Evolutionary conservation across 2,888 invertebrate genomes (phyloP).

Genomic region (Chloromyia formosa): DNA sequence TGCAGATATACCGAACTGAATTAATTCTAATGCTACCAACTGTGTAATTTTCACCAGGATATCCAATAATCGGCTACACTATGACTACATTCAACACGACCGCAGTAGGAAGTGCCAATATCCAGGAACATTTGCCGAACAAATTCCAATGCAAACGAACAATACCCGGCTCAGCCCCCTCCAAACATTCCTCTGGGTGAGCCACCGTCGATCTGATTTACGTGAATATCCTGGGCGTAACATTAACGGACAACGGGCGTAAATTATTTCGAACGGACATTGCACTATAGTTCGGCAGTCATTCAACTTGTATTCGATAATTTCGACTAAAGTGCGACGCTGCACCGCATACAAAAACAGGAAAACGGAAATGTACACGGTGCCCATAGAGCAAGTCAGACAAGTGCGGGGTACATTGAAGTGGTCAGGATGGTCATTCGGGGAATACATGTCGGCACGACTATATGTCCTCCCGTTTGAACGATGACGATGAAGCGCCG

Average conservation of each 20-base stretch:
- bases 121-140: neutral
- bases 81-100: no score
- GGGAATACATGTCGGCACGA: constrained; percentile 8
- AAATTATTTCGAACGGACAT: constrained; percentile 46
- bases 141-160: neutral
- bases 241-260: constrained; percentile 43
- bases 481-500: constrained; percentile 3
- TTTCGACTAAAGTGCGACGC: constrained; percentile 16
- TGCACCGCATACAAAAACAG: constrained; percentile 33
- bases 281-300: constrained; percentile 42
- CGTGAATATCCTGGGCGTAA: constrained; percentile 46
- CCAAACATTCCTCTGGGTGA: neutral
- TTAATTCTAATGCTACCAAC: neutral
- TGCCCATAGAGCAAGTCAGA: constrained; percentile 6
- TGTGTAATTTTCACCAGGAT: neutral
- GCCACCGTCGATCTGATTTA: constrained; percentile 34
- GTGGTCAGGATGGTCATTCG: neutral
- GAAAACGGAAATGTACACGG: constrained; percentile 34
- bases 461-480: neutral
- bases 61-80: neutral
- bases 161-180: constrained; percentile 6
- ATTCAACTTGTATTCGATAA: constrained; percentile 47
- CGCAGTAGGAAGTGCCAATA: no score
- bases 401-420: neutral
- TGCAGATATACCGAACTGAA: no score